Evolutionary conservation across 53 echinoderm and acorn worm genomes (phyloP).

Genomic region (Actinopyga echinites): DNA sequence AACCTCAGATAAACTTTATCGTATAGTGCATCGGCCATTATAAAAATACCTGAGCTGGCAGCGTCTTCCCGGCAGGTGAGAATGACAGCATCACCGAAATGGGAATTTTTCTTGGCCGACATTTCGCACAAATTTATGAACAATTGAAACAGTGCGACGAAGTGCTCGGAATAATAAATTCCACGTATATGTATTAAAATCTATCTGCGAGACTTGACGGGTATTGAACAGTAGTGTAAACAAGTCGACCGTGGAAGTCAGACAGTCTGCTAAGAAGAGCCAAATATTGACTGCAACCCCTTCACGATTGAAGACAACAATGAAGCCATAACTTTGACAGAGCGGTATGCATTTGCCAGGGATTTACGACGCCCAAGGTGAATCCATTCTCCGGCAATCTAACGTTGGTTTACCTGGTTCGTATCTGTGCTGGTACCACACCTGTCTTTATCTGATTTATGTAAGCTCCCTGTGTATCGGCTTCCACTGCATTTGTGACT

Average conservation of each 20-base stretch:
- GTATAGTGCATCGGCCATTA: slow-evolving; percentile 39
- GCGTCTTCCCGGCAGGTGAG: slow-evolving; percentile 2
- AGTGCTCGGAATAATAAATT: slow-evolving; percentile 29
- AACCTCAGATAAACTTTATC: slow-evolving; percentile 38
- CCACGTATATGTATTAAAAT: background rate
- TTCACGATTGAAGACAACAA: slow-evolving; percentile 5
- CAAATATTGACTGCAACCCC: slow-evolving; percentile 43
- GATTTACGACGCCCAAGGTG: slow-evolving; percentile 37
- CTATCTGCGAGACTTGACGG: slow-evolving; percentile 13
- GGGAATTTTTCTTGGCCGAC: slow-evolving; percentile 22
- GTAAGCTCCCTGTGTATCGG: slow-evolving; percentile 10
- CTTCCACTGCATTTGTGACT: background rate
- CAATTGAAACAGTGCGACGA: slow-evolving; percentile 33
- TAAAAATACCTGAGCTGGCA: slow-evolving; percentile 1
- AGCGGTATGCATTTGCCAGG: slow-evolving; percentile 25
- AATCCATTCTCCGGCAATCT: background rate
- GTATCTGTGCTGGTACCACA: slow-evolving; percentile 34
- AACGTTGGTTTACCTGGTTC: slow-evolving; percentile 28
- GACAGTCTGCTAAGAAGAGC: background rate
- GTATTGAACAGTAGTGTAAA: slow-evolving; percentile 26
- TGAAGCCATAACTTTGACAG: slow-evolving; percentile 36
- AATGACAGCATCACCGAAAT: background rate
- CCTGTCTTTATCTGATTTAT: slow-evolving; percentile 34
- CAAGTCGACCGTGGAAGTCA: background rate
- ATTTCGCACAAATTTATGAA: slow-evolving; percentile 33